Conservation (phyloP, 2,888 invertebrate genomes). For the Watsonalla cultraria region DNA sequence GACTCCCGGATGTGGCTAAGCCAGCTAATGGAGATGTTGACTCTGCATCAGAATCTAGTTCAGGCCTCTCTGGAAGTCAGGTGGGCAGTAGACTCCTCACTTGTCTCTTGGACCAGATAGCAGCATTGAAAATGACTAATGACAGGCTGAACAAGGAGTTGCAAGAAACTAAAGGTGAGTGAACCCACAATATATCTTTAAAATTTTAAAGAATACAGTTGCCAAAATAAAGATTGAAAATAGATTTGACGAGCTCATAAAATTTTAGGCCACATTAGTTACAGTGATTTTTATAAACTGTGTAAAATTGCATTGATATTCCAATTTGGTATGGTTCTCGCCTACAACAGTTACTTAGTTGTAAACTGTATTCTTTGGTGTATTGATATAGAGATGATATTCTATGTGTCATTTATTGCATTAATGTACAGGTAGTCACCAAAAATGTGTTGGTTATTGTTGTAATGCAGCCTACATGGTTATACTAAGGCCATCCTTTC, state of each 20-base stretch:
- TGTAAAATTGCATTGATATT: constrained; percentile 3
- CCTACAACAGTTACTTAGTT: background rate
- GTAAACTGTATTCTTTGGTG: background rate
- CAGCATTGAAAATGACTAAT: constrained; percentile 84
- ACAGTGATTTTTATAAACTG: background rate
- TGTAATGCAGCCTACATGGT: background rate
- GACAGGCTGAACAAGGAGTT: constrained; percentile 86
- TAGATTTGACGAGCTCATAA: background rate
- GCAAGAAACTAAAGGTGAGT: constrained; percentile 83
- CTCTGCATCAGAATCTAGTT: constrained; percentile 75
- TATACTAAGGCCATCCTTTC: constrained; percentile 17
- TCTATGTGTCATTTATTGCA: background rate
- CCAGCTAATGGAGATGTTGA: constrained; percentile 72
- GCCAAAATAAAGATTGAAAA: constrained; percentile 1
- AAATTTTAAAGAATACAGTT: background rate
- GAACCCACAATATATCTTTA: background rate
- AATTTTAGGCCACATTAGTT: constrained; percentile 5
- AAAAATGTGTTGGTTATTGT: background rate
- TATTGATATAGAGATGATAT: background rate
- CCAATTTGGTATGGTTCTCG: constrained; percentile 2
- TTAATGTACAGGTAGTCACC: background rate
- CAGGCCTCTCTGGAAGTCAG: constrained; percentile 71
- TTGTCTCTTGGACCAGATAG: constrained; percentile 86
- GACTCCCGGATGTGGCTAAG: constrained; percentile 58
- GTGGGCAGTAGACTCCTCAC: constrained; percentile 79